A percentile compares a stretch with the other conserved stretches of the same genome.
phyloP scores from a whole-genome alignment of 2,797 vertebrate genomes.

The Cossypha dichroa region DNA sequence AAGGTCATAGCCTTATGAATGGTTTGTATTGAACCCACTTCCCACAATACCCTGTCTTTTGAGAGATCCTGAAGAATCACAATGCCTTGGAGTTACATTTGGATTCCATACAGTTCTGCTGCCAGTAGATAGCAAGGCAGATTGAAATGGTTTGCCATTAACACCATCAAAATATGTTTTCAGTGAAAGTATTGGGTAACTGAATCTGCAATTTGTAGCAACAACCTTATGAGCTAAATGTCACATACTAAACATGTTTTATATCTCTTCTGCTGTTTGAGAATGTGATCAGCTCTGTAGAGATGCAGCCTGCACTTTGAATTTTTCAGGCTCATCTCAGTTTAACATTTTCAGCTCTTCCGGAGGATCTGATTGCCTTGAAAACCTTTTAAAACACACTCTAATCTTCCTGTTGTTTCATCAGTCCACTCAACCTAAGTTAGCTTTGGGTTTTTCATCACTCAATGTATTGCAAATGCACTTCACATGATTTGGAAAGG shows the following conservation, averaged over 20 bases:
- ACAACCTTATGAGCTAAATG: background rate
- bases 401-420: background rate
- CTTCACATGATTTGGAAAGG: background rate
- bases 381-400: slow-evolving; percentile 1
- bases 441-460: background rate
- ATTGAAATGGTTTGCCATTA: background rate
- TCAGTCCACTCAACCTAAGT: background rate
- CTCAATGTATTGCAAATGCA: background rate
- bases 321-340: background rate
- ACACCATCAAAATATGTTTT: slow-evolving; percentile 16
- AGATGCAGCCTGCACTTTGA: background rate
- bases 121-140: background rate
- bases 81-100: background rate
- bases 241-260: background rate
- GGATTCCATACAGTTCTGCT: background rate
- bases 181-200: background rate
- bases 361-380: background rate
- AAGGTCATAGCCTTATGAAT: background rate
- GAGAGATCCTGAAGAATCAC: background rate
- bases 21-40: background rate
- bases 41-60: background rate
- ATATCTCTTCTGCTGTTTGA: background rate
- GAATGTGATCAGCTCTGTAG: background rate
- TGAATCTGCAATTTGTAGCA: background rate
- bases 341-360: background rate